Base-by-base conservation (phyloP, 1,140 invertebrate genomes). In the Drosophila biarmipes region DNA sequence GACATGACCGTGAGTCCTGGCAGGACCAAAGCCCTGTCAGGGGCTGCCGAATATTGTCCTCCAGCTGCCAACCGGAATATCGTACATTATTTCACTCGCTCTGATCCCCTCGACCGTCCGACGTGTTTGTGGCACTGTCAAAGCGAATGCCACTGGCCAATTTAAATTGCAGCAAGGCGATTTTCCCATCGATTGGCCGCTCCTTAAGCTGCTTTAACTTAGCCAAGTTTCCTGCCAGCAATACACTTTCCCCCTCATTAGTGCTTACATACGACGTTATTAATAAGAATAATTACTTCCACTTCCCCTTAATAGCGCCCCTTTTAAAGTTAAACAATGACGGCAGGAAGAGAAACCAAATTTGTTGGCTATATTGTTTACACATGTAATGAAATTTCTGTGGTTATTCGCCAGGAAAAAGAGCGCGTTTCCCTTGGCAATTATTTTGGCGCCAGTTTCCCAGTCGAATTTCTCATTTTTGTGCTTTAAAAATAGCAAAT, bases 341-440 rank as follows among this genome's bases (percentile, higher is more conserved):
- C 17, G 17, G n/a, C 43, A 27, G 19, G 12, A 34, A 6, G 12
- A n/a, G 17, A 55, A 57, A 35, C 29, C 8, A 71, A 81, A 87
- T 74, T 56, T 69, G 55, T 74, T 67, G 59, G 34, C 62, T 74
- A 59, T 63, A 78, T 67, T 81, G 67, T 81, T 87, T 74, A 85
- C 78, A 87, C 53, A 78, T 78, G 68, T 85, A 87, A 85, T 81
- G 78, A 85, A 85, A 81, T 87, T 85, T 71, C 61, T 78, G 73
- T 53, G 82, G 68, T 78, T 81, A 55, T 46, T 62, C 68, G 45
- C 17, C 15, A 6, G 59, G 63, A 35, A 63, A 61, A 61, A 35
- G 17, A 2, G 15, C 4, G 12, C 8, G 15, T 34, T 43, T 67
- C 59, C 59, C 63, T 52, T 43, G 63, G 63, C 58, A 67, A 64